Conservation (phyloP, 2,888 invertebrate species). For the Heliconius cydno region DNA sequence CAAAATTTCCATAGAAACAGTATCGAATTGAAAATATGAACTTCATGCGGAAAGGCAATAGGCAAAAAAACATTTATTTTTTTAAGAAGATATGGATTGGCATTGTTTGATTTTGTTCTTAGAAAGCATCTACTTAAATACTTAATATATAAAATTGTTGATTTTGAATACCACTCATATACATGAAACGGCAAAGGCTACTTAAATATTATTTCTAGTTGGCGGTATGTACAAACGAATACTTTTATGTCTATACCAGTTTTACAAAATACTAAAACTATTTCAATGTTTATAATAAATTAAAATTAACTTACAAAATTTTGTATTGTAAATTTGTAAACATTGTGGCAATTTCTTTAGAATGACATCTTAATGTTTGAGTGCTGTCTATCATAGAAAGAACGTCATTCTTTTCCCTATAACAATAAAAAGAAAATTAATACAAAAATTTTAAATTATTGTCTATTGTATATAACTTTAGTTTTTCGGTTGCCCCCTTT, state of each 20-base stretch:
- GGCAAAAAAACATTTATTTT: too few species aligned
- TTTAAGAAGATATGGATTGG: not conserved
- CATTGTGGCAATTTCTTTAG: slow-evolving; percentile 25
- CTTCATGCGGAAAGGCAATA: too few species aligned
- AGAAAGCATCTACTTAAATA: too few species aligned
- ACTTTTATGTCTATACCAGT: not conserved
- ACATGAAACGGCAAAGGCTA: not conserved
- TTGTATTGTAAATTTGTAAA: slow-evolving; percentile 33
- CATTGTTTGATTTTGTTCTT: not conserved
- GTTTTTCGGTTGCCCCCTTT: too few species aligned
- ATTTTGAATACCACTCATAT: not conserved
- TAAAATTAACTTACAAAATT: slow-evolving; percentile 18
- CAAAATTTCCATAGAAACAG: too few species aligned
- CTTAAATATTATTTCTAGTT: not conserved
- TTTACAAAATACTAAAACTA: not conserved
- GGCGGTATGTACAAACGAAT: not conserved
- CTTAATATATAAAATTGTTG: not conserved
- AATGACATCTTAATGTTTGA: slow-evolving; percentile 21
- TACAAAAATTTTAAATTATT: not conserved
- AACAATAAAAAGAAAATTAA: not conserved
- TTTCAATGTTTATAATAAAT: not conserved
- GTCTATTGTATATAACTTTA: not conserved
- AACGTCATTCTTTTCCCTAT: not conserved
- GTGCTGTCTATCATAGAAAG: not conserved
- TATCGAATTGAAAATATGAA: too few species aligned